Conservation (phyloP, 2,888 invertebrate species). For the Athalia cordata region DNA sequence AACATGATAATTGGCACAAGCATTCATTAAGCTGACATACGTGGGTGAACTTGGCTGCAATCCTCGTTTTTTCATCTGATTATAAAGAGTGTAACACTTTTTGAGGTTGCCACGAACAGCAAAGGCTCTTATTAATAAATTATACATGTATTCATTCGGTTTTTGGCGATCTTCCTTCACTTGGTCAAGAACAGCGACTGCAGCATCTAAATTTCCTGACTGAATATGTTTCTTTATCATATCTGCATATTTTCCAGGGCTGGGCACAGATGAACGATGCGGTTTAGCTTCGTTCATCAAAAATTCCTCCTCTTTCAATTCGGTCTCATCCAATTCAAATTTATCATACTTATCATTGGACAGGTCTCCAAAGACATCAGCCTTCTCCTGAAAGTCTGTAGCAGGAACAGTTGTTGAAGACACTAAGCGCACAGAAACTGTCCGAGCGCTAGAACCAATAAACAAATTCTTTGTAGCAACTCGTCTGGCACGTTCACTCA, state of each 20-base stretch:
- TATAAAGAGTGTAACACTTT: conserved; percentile 89
- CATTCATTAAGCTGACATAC: conserved; percentile 91
- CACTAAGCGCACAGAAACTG: background rate
- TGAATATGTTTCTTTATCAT: conserved; percentile 82
- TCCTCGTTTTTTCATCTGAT: conserved; percentile 86
- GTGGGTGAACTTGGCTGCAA: conserved; percentile 82
- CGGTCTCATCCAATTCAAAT: conserved; percentile 61
- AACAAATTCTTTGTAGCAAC: background rate
- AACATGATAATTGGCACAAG: conserved; percentile 88
- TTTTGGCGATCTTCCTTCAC: conserved; percentile 85
- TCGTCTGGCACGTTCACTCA: background rate
- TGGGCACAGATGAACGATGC: conserved; percentile 71
- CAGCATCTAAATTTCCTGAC: conserved; percentile 83
- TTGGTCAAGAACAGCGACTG: conserved; percentile 88
- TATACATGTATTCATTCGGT: conserved; percentile 88
- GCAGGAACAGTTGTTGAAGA: background rate
- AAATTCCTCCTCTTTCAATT: conserved; percentile 61
- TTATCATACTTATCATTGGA: conserved; percentile 56
- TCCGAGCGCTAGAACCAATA: background rate
- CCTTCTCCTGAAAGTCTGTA: conserved; percentile 39
- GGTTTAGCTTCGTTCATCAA: conserved; percentile 54
- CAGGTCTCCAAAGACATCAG: conserved; percentile 62
- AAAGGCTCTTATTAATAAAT: conserved; percentile 88
- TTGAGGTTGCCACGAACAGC: conserved; percentile 89
- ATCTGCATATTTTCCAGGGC: conserved; percentile 81